phyloP scores from a whole-genome alignment of 2,888 invertebrate species.

The Aricia artaxerxes region DNA sequence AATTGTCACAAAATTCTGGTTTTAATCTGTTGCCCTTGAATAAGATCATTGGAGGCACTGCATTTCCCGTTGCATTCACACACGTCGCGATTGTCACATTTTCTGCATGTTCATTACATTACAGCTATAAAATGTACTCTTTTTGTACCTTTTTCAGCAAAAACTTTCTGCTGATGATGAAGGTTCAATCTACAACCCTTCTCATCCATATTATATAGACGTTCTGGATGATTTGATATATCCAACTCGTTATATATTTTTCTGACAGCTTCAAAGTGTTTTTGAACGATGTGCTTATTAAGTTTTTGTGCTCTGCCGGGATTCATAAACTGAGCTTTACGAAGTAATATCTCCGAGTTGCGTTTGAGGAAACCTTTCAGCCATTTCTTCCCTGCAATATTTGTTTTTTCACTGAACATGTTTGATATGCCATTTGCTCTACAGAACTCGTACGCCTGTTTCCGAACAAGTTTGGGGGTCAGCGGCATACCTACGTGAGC shows the following conservation, averaged over 20 bases:
- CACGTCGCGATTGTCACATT: constrained; percentile 35
- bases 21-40: constrained; percentile 40
- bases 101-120: constrained; percentile 37
- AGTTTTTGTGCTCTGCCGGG: constrained; percentile 38
- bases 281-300: constrained; percentile 36
- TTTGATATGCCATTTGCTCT: constrained; percentile 24
- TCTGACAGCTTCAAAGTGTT: constrained; percentile 38
- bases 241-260: constrained; percentile 38
- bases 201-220: constrained; percentile 39
- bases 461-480: not conserved
- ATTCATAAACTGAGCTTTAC: constrained; percentile 39
- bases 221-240: constrained; percentile 37
- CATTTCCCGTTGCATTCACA: constrained; percentile 37
- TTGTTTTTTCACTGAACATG: not conserved
- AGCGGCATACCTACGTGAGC: constrained; percentile 23
- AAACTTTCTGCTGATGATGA: constrained; percentile 37
- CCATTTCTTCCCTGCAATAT: constrained; percentile 30
- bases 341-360: constrained; percentile 22
- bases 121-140: constrained; percentile 37
- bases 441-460: constrained; percentile 27
- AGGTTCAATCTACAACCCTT: constrained; percentile 38
- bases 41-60: constrained; percentile 38
- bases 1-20: constrained; percentile 39
- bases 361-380: constrained; percentile 16
- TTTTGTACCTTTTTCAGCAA: constrained; percentile 37